Evolutionary conservation across 2,113 vertebrate genomes (phyloP).

Genomic region (Neofelis nebulosa): DNA sequence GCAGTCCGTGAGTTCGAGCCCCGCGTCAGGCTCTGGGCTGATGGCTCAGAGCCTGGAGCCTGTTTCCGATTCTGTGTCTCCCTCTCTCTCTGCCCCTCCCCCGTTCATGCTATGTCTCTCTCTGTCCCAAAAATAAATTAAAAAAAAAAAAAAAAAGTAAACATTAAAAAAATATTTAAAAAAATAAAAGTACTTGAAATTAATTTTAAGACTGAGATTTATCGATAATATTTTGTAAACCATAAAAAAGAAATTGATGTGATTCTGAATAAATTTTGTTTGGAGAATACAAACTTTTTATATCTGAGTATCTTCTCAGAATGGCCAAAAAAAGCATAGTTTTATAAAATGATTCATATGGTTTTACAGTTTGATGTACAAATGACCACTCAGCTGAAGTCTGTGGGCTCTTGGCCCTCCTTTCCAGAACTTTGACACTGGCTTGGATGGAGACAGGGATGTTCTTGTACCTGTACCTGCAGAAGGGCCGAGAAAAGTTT

Average conservation of each 20-base stretch:
- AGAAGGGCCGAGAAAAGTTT: neutral
- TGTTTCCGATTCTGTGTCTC: too few relatives aligned
- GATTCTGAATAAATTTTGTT: conserved; percentile 15
- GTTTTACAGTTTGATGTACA: neutral
- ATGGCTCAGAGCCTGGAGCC: too few relatives aligned
- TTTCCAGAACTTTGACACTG: neutral
- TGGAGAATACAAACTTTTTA: neutral
- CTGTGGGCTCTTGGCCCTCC: neutral
- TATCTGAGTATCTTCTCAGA: neutral
- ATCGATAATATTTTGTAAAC: neutral
- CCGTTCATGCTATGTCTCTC: too few relatives aligned
- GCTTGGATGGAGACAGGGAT: neutral
- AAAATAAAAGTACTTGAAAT: neutral
- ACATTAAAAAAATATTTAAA: too few relatives aligned
- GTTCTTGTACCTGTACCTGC: neutral
- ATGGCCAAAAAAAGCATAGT: neutral
- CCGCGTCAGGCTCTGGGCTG: too few relatives aligned
- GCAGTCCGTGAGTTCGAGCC: too few relatives aligned
- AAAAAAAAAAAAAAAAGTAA: too few relatives aligned
- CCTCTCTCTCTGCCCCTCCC: too few relatives aligned
- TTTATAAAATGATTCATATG: neutral
- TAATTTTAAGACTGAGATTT: conserved; percentile 14
- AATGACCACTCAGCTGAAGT: neutral
- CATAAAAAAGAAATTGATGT: neutral
- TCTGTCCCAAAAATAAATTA: too few relatives aligned